Evolutionary conservation across 2,888 invertebrate genomes (phyloP), one percentile per base, ranked within the genome.

Genomic region (Drosophila incognita): DNA sequence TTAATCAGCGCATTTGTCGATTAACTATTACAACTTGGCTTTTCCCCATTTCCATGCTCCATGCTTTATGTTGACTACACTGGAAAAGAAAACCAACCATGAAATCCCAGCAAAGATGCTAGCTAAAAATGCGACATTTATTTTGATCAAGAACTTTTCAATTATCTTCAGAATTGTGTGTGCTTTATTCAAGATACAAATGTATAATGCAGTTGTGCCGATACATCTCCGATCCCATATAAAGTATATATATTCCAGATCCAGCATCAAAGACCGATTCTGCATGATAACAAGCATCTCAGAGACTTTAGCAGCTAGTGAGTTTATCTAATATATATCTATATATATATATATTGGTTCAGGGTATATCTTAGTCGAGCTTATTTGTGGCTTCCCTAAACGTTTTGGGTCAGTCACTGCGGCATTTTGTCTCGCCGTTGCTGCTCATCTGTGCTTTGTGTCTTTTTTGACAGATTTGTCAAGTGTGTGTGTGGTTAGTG

Each of bases 1-100:
- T 56, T 76, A 81, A 79, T 79, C 77, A 76, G 69, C 77, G 66
- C 69, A 69, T 79, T 79, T 67, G 60, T 53, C 63, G 66, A 65
- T 81, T 81, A 77, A 73, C 74, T 65, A 73, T 73, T 77, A 67
- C 66, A 24, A 56, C 35, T 38, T 31, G n/a, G 15, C 35, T 24
- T 58, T 29, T n/a, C 27, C 27, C 31, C 46, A 40, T 54, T 40
- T 48, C 36, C 40, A 11, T 46, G 11, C 11, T 24, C 58, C 42
- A 57, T 11, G 54, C 21, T 31, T 38, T 31, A 52, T 42, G 1
- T 7, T 2, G 6, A 27, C 4, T 10, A 29, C 49, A 18, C 27
- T 18, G 49, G 4, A 8, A 48, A 42, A 38, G 13, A 24, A 46
- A 48, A 24, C 1, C 42, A 42, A 6, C 5, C 21, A 21, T 11